These are phyloP conservation scores for Nycticebus coucang DNA, from an alignment of 2,113 vertebrate species.

Conservation along the genomic window DNA sequence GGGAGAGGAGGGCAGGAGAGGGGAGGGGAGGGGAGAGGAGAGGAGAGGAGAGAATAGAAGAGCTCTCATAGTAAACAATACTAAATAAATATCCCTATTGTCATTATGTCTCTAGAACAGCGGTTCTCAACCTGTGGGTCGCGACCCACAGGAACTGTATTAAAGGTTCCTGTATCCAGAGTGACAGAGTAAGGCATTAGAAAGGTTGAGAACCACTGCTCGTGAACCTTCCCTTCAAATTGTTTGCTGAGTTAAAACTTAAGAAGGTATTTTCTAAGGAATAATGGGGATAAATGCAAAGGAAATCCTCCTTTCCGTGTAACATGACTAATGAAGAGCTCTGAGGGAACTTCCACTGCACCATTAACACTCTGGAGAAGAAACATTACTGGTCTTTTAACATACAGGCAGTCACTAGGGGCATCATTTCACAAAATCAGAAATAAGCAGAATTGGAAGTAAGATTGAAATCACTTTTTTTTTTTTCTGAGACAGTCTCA, in stretches of 20 bases:
- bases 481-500: too few relatives aligned
- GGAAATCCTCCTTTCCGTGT: not conserved
- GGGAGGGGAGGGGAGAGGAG: too few relatives aligned
- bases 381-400: not conserved
- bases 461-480: not conserved
- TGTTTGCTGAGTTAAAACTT: not conserved
- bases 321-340: not conserved
- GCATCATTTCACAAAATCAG: conserved; percentile 1
- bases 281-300: not conserved
- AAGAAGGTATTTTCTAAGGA: not conserved
- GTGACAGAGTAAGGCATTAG: too few relatives aligned
- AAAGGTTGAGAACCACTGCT: too few relatives aligned
- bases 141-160: too few relatives aligned
- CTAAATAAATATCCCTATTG: not conserved
- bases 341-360: not conserved
- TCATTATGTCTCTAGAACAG: not conserved
- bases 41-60: too few relatives aligned
- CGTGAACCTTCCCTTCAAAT: not conserved
- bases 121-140: too few relatives aligned
- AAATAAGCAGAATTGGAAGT: conserved; percentile 19
- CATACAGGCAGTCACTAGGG: not conserved
- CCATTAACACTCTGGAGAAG: not conserved
- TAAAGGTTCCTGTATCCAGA: too few relatives aligned
- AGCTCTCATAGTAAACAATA: not conserved
- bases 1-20: too few relatives aligned